These are phyloP conservation scores for Harpalus rubripes DNA, from an alignment of 2,888 invertebrate genomes.

Conservation along the genomic window DNA sequence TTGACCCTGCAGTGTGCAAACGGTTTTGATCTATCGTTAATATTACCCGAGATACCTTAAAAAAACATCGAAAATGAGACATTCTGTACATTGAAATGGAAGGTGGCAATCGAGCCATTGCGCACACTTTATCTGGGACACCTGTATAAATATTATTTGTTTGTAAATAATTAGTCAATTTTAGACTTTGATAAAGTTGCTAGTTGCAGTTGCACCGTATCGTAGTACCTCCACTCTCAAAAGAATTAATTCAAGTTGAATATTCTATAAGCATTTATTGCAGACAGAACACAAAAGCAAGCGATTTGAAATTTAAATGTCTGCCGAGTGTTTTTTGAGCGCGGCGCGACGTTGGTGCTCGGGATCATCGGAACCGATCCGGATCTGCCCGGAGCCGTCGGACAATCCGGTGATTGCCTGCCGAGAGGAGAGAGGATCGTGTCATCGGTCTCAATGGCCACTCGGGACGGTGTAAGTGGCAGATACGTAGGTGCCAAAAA, in stretches of 20 bases:
- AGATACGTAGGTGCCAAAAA: not conserved
- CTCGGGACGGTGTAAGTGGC: slow-evolving; percentile 5
- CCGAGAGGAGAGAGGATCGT: not conserved
- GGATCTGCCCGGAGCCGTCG: slow-evolving; percentile 6
- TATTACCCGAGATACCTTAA: too few relatives aligned
- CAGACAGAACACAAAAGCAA: slow-evolving; percentile 61
- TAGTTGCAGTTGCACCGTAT: not conserved
- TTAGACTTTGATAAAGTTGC: not conserved
- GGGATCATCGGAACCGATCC: slow-evolving; percentile 22
- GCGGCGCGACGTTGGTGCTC: not conserved
- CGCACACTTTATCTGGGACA: too few relatives aligned
- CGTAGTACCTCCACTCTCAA: slow-evolving; percentile 1
- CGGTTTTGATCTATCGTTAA: too few relatives aligned
- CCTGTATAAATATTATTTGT: slow-evolving; percentile 5
- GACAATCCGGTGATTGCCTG: slow-evolving; percentile 22
- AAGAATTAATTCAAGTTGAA: slow-evolving; percentile 62
- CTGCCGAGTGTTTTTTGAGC: slow-evolving; percentile 42
- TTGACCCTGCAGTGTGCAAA: too few relatives aligned
- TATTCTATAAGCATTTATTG: slow-evolving; percentile 62
- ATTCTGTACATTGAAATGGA: too few relatives aligned
- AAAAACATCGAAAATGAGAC: too few relatives aligned
- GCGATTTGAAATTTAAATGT: slow-evolving; percentile 59
- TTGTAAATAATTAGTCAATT: not conserved
- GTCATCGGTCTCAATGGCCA: slow-evolving; percentile 22
- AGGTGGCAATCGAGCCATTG: too few relatives aligned